Evolutionary conservation across 2,888 invertebrate genomes (phyloP), one percentile per base, ranked within the genome.

Genomic region (Willowsia nigromaculata): DNA sequence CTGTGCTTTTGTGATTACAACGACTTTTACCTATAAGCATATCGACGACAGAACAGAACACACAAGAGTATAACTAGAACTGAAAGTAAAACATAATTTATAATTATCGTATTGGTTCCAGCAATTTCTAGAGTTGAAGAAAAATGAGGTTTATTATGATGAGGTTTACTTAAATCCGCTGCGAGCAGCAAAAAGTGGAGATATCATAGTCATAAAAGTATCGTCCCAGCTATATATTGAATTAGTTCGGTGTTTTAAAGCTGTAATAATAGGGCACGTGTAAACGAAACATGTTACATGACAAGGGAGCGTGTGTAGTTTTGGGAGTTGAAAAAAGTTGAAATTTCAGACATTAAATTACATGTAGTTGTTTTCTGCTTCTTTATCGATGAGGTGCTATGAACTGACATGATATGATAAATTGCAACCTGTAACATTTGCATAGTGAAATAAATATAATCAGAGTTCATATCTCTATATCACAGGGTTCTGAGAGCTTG

Each of bases 131-230:
- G 62, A 2, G 1, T 30, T n/a, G n/a, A n/a, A 30, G 15, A 37
- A 68, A 68, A 33, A 68, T 68, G 65, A 65, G 65, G 65, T 68
- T 68, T 68, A 68, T 37, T n/a, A n/a, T n/a, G n/a, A n/a, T n/a
- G n/a, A n/a, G n/a, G n/a, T n/a, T n/a, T n/a, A n/a, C n/a, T n/a
- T n/a, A n/a, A n/a, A n/a, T n/a, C n/a, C n/a, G n/a, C n/a, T n/a
- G n/a, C n/a, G n/a, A n/a, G n/a, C n/a, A n/a, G n/a, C n/a, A n/a
- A n/a, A n/a, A n/a, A n/a, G n/a, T n/a, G n/a, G n/a, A n/a, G n/a
- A n/a, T n/a, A n/a, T n/a, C n/a, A n/a, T n/a, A n/a, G n/a, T n/a
- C 65, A 30, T 33, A 6, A 18, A 53, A 13, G 15, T 30, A 56
- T 62, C 56, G 22, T 30, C 65, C 13, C 15, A 15, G 15, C 53